Evolutionary conservation across 2,888 invertebrate genomes (phyloP), one percentile per base, ranked within the genome.

Genomic region (Cryptus armator): DNA sequence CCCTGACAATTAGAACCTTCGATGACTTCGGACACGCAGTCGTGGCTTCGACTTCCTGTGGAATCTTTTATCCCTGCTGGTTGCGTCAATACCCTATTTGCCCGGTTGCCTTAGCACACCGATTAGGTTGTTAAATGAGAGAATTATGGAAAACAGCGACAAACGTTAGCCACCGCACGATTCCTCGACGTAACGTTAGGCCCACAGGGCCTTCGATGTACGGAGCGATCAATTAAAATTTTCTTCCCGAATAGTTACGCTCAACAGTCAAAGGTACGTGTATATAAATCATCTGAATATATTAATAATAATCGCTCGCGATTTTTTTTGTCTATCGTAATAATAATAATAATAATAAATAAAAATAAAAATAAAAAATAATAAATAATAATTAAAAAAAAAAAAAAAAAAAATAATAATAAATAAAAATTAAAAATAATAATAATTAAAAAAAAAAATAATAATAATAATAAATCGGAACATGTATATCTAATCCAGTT

Each of bases 101-200:
- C 48, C 51, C 51, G 48, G 10, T 29, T 66, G 64, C 59, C 43
- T 77, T 51, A 16, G 51, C 72, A 48, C 53, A 53, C 72, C 87
- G 87, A 89, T 91, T 90, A 87, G 87, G 88, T 89, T 88, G 87
- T 85, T 90, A 91, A 91, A 91, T 89, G 90, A 86, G 89, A 89
- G 88, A 90, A 91, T 92, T 91, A 91, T 91, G 91, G 91, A 91
- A 91, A 91, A 84, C 87, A 88, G 89, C 83, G 85, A 86, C 76
- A 71, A 74, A 48, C 75, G 83, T 64, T 81, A 62, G 70, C 76
- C 37, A 37, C 64, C 84, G 82, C 51, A 53, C 53, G n/a, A 6
- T 32, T 14, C 7, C 29, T 6, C 62, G 62, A n/a, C 62, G n/a
- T 14, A 24, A 32, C 37, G 70, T 3, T 29, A 51, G 32, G 43